A percentile compares a stretch with the other conserved stretches of the same genome.
Conservation (phyloP, 2,888 invertebrate genomes). For the Mimumesa dahlbomi region DNA sequence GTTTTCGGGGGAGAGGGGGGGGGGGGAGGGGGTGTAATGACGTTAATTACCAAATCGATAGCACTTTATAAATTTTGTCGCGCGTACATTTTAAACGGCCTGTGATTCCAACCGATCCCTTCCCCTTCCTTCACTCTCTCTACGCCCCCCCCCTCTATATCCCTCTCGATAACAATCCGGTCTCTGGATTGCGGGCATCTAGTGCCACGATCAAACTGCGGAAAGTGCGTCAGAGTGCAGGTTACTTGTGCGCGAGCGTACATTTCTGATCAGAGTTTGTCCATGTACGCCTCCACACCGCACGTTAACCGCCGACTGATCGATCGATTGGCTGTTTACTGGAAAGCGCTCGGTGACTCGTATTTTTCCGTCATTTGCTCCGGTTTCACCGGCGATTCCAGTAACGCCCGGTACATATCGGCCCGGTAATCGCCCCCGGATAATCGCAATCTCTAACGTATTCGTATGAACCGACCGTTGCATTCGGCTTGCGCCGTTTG, state of each 20-base stretch:
- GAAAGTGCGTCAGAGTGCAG: slow-evolving; percentile 15
- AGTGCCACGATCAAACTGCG: slow-evolving; percentile 13
- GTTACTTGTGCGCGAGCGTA: neutral
- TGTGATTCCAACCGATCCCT: slow-evolving; percentile 19
- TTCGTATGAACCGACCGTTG: slow-evolving; percentile 12
- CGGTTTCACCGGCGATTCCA: slow-evolving; percentile 36
- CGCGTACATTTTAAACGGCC: slow-evolving; percentile 28
- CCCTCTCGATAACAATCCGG: slow-evolving; percentile 36
- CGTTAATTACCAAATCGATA: slow-evolving; percentile 35
- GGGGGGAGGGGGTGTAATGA: neutral
- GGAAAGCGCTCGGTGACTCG: slow-evolving; percentile 53
- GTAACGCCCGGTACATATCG: slow-evolving; percentile 19
- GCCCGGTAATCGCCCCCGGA: slow-evolving; percentile 39
- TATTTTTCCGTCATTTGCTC: slow-evolving; percentile 53
- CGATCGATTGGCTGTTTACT: slow-evolving; percentile 56
- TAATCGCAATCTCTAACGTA: slow-evolving; percentile 42
- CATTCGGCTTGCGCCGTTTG: slow-evolving; percentile 11
- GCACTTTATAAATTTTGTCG: slow-evolving; percentile 31
- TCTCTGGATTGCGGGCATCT: slow-evolving; percentile 19
- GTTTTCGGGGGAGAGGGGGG: too few relatives aligned
- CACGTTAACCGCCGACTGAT: slow-evolving; percentile 41
- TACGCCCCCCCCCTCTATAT: too few relatives aligned
- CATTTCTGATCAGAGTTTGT: neutral
- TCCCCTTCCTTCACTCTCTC: too few relatives aligned
- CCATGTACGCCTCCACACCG: slow-evolving; percentile 25